phyloP scores from a whole-genome alignment of 2,797 vertebrate genomes.

The Myotis vivesi region DNA sequence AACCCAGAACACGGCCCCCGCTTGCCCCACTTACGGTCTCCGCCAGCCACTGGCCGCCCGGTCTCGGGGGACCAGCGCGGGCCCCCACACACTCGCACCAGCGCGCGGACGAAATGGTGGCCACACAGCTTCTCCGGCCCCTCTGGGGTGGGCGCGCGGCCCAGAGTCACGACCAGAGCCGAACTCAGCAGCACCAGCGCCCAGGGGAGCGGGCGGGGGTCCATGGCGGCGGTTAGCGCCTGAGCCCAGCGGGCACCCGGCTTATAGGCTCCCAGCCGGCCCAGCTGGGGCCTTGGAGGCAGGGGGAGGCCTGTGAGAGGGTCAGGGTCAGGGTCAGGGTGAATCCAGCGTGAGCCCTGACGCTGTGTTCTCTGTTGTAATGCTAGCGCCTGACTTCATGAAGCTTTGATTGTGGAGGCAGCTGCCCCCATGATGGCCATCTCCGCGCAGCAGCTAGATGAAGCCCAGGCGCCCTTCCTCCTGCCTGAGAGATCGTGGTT shows the following conservation, averaged over 20 bases:
- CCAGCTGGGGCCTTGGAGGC: slow-evolving; percentile 52
- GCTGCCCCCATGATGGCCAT: too few species aligned
- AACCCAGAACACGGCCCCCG: background rate
- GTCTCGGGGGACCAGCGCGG: slow-evolving; percentile 60
- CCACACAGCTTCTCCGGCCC: slow-evolving; percentile 37
- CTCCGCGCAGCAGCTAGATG: too few species aligned
- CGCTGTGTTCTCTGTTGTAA: background rate
- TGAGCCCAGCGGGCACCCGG: rapidly evolving
- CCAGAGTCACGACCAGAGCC: background rate
- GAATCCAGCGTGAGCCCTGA: background rate
- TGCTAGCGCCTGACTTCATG: background rate
- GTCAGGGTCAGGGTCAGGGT: slow-evolving; percentile 11
- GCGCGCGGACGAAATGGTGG: slow-evolving; percentile 41
- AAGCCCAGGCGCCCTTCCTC: too few species aligned
- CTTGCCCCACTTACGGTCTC: slow-evolving; percentile 39
- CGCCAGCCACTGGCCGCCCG: rapidly evolving
- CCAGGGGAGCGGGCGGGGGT: background rate
- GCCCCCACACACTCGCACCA: slow-evolving; percentile 65
- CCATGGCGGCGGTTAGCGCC: slow-evolving; percentile 4
- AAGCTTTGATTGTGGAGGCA: background rate
- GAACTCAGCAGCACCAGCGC: slow-evolving; percentile 35
- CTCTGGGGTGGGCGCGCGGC: background rate
- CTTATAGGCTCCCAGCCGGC: slow-evolving; percentile 44
- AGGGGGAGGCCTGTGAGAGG: background rate
- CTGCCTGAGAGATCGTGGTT: background rate